Base-by-base conservation (phyloP, 1,140 invertebrate species). In the Atta colombica region DNA sequence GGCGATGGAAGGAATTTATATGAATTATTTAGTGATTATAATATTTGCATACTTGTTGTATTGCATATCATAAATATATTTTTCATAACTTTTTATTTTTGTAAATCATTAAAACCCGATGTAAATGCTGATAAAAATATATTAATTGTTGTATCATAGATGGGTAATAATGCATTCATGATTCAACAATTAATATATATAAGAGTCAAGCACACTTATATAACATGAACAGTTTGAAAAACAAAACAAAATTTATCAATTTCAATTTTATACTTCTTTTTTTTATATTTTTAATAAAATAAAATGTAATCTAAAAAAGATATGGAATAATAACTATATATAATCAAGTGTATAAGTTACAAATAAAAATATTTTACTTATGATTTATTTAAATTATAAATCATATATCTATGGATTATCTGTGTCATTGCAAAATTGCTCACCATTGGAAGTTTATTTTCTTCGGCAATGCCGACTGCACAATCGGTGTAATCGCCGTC, bases 401-500 rank as follows among this genome's bases (percentile, higher is more conserved):
- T 45, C n/a, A 45, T 18, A 75, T 3, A 61, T 31, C 7, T 45
- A 49, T 49, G 21, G 21, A 63, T 63, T 28, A 61, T 18, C 7
- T n/a, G 10, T 49, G 18, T 51, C 21, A 71, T 8, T 55, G 7
- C 51, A 28, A 68, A 66, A 39, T 39, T 39, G 60, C 5, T 53
- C 10, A 25, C 18, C 35, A 18, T 45, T 45, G 31, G 14, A 35
- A 84, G 18, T 61, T 75, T 51, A 74, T 77, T 53, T 85, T 39
- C 49, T 28, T 66, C 45, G 21, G 28, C 53, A 18, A 45, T 51
- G 53, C 31, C 28, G 55, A 58, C 28, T 55, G 45, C 60, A 72
- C 61, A 55, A 45, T 25, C 35, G 31, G 51, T 31, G 68, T 61
- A 65, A 86, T 86, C 77, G 86, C 18, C 28, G 61, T 88, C 78